Evolutionary conservation across 2,888 invertebrate species (phyloP).

Genomic region (Protula sp.): DNA sequence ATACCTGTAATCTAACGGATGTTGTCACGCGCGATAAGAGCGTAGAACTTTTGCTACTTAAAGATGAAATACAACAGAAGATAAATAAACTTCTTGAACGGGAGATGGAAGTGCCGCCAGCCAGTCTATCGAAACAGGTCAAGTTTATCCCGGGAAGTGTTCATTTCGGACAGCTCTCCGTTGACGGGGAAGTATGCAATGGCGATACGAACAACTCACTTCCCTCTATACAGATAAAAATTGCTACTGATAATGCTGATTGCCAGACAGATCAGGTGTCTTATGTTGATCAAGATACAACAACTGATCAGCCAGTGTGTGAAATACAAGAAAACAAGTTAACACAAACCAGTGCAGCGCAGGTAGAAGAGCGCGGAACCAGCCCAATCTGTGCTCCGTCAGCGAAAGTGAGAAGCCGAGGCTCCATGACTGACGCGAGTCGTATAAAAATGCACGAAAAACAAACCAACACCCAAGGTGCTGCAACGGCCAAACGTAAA

Average conservation of each 20-base stretch:
- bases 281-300: not conserved
- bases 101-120: slow-evolving; percentile 29
- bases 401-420: not conserved
- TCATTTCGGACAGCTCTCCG: slow-evolving; percentile 31
- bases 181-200: slow-evolving; percentile 1
- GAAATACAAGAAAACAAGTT: too few species aligned
- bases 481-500: slow-evolving; percentile 2
- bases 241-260: not conserved
- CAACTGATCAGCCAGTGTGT: not conserved
- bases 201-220: not conserved
- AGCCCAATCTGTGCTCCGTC: not conserved
- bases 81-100: slow-evolving; percentile 37
- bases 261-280: not conserved
- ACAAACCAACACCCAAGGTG: slow-evolving; percentile 5
- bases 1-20: slow-evolving; percentile 42
- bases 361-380: not conserved
- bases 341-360: not conserved
- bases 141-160: slow-evolving; percentile 43
- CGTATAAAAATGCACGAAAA: not conserved
- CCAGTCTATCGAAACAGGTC: slow-evolving; percentile 29
- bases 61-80: slow-evolving; percentile 47
- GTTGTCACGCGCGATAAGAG: slow-evolving; percentile 46
- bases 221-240: not conserved
- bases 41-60: slow-evolving; percentile 48
- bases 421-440: not conserved